Evolutionary conservation across 2,113 vertebrate species (phyloP).

Genomic region (Nothobranchius furzeri): DNA sequence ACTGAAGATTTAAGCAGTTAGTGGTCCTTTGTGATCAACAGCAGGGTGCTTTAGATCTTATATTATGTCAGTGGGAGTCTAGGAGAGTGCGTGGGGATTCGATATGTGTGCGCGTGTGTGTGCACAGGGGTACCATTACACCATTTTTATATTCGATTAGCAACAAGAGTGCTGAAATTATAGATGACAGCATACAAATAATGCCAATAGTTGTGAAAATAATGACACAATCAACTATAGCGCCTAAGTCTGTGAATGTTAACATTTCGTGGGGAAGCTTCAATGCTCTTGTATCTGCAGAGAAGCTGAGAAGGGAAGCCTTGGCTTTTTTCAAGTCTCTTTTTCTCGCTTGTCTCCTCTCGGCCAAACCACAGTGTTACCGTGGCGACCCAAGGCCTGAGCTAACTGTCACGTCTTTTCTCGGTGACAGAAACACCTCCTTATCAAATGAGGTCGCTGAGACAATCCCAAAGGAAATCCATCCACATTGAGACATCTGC

Average conservation of each 20-base stretch:
- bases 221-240: not conserved
- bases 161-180: not conserved
- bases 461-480: slow-evolving; percentile 74
- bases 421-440: slow-evolving; percentile 50
- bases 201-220: not conserved
- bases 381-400: slow-evolving; percentile 37
- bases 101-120: not conserved
- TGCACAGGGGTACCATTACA: not conserved
- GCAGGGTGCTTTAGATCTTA: slow-evolving; percentile 8
- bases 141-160: not conserved
- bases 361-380: slow-evolving; percentile 42
- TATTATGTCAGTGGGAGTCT: slow-evolving; percentile 3
- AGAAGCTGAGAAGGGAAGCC: too few relatives aligned
- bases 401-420: slow-evolving; percentile 31
- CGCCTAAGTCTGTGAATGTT: not conserved
- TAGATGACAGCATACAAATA: not conserved
- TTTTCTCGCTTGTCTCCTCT: slow-evolving; percentile 17
- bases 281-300: not conserved
- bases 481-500: slow-evolving; percentile 71
- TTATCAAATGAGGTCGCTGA: slow-evolving; percentile 56
- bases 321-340: not conserved
- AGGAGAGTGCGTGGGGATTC: not conserved
- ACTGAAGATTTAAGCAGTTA: slow-evolving; percentile 1
- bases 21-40: slow-evolving; percentile 7
- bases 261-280: not conserved